A percentile compares a stretch with the other conserved stretches of the same genome.
Conservation (phyloP, 2,113 vertebrate genomes). For the Protobothrops flavoviridis region DNA sequence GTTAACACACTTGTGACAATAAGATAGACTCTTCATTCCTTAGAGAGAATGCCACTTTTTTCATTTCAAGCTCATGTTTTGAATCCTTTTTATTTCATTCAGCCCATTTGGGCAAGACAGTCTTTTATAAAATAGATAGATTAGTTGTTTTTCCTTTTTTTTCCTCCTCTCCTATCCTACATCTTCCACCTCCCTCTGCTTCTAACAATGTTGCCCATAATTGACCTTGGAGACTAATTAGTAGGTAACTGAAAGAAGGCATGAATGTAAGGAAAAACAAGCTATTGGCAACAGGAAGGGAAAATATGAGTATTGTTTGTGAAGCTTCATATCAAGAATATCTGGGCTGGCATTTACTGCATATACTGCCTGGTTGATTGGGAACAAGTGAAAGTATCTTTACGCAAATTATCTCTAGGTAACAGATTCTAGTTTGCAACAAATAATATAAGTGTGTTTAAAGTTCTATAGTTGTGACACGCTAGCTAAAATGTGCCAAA, state of each 20-base stretch:
- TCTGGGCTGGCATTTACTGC: not conserved
- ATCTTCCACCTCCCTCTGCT: not conserved
- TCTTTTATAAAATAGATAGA: not conserved
- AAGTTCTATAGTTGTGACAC: not conserved
- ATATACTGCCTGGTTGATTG: not conserved
- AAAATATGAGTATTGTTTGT: not conserved
- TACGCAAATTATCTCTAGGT: not conserved
- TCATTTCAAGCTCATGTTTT: not conserved
- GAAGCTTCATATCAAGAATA: not conserved
- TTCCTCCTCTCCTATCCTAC: not conserved
- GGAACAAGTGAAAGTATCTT: not conserved
- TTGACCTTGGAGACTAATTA: conserved; percentile 29
- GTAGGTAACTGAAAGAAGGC: not conserved
- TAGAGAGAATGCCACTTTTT: not conserved
- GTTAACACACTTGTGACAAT: not conserved
- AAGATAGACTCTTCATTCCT: not conserved
- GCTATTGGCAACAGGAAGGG: not conserved
- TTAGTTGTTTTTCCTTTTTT: not conserved
- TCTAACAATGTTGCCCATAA: not conserved
- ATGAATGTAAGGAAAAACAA: conserved; percentile 3
- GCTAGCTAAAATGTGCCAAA: not conserved
- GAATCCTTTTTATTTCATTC: not conserved
- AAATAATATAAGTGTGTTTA: not conserved
- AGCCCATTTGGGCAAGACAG: not conserved
- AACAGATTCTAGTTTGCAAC: not conserved